A percentile compares a stretch with the other conserved stretches of the same genome.
Evolutionary conservation across 2,797 vertebrate species (phyloP).

Genomic region (Scomberomorus guttatus): DNA sequence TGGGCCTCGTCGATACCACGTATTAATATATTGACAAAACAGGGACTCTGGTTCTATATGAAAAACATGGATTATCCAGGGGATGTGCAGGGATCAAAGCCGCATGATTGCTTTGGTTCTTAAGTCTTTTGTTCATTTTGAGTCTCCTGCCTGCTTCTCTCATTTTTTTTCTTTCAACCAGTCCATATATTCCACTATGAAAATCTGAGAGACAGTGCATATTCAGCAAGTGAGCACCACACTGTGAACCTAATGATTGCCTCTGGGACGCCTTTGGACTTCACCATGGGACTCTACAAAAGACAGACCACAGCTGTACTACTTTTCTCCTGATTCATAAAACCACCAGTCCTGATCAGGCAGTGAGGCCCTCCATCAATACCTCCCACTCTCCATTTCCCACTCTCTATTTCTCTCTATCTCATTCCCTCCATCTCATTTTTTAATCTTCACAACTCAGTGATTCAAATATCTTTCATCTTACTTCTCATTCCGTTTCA

Average conservation of each 20-base stretch:
- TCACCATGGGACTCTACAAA: slow-evolving; percentile 63
- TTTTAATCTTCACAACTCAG: slow-evolving; percentile 71
- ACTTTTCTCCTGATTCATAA: slow-evolving; percentile 54
- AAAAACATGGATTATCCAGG: slow-evolving; percentile 76
- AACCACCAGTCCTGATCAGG: slow-evolving; percentile 48
- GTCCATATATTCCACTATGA: slow-evolving; percentile 52
- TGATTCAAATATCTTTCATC: slow-evolving; percentile 67
- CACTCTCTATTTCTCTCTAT: slow-evolving; percentile 42
- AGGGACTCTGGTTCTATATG: slow-evolving; percentile 65
- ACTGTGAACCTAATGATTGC: slow-evolving; percentile 80
- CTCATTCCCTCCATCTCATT: slow-evolving; percentile 63
- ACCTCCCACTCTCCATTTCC: slow-evolving; percentile 60
- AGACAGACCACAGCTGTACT: slow-evolving; percentile 51
- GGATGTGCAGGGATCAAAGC: slow-evolving; percentile 61
- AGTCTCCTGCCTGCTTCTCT: slow-evolving; percentile 37
- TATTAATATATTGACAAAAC: slow-evolving; percentile 78
- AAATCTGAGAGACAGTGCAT: slow-evolving; percentile 35
- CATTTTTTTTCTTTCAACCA: slow-evolving; percentile 10
- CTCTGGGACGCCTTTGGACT: slow-evolving; percentile 68
- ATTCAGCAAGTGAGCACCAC: slow-evolving; percentile 47
- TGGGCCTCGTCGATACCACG: slow-evolving; percentile 54
- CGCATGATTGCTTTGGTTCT: slow-evolving; percentile 64
- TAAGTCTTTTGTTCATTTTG: slow-evolving; percentile 57
- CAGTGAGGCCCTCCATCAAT: slow-evolving; percentile 57
- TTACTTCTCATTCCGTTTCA: slow-evolving; percentile 43